Percentiles rank a stretch among this genome's conserved stretches.
Evolutionary conservation across 2,113 vertebrate genomes (phyloP).

Genomic region (Pomatorhinus ruficollis): DNA sequence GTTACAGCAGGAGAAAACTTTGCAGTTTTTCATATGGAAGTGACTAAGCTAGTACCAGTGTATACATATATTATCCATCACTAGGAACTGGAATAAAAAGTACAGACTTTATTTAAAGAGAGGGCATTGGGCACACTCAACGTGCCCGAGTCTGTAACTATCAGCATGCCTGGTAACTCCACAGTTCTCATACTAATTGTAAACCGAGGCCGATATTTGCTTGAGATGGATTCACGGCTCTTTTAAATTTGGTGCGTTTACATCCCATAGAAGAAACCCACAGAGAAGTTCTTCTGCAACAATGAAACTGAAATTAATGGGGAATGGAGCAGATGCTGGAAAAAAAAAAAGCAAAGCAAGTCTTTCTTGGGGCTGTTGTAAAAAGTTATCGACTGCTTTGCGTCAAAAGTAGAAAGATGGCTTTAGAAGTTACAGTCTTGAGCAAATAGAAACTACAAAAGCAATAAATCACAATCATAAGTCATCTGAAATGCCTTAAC

Average conservation of each 20-base stretch:
- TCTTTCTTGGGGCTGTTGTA: constrained; percentile 31
- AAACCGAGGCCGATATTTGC: not conserved
- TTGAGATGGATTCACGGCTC: not conserved
- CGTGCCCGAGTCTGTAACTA: not conserved
- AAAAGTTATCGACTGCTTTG: constrained; percentile 61
- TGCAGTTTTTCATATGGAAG: not conserved
- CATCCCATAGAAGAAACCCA: not conserved
- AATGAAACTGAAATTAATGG: constrained; percentile 60
- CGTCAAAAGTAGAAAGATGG: constrained; percentile 64
- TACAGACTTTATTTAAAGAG: not conserved
- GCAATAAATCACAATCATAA: constrained; percentile 85
- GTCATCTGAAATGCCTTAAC: constrained; percentile 73
- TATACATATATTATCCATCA: not conserved
- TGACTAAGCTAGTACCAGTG: not conserved
- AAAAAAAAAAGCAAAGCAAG: constrained; percentile 34
- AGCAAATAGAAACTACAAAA: constrained; percentile 67
- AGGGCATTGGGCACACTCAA: not conserved
- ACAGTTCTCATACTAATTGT: not conserved
- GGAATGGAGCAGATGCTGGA: constrained; percentile 38
- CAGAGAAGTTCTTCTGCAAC: constrained; percentile 26
- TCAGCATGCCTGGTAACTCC: not conserved
- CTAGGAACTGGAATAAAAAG: not conserved
- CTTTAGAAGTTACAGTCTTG: constrained; percentile 68
- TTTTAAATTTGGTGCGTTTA: not conserved
- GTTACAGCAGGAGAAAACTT: not conserved